Percentiles rank a stretch among this genome's conserved stretches.
These are phyloP conservation scores for Ennomos fuscantarius DNA, from an alignment of 2,888 invertebrate species.

Conservation along the genomic window DNA sequence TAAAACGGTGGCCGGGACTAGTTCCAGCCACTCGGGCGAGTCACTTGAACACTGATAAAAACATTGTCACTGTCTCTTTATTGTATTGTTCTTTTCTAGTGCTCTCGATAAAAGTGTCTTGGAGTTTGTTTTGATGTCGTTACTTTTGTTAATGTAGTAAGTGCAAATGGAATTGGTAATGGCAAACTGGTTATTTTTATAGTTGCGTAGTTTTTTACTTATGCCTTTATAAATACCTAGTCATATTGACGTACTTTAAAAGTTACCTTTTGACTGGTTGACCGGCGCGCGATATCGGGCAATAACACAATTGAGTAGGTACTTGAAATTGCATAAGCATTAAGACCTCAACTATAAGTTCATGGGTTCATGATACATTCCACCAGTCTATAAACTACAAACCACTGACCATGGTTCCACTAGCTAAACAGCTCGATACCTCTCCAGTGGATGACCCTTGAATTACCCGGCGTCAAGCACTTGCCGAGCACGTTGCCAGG, in stretches of 20 bases:
- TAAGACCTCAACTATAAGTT: too few relatives aligned
- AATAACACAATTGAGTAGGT: neutral
- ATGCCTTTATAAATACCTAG: too few relatives aligned
- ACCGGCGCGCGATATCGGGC: too few relatives aligned
- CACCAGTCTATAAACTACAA: constrained; percentile 4
- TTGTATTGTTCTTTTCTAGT: constrained; percentile 29
- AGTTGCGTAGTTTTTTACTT: neutral
- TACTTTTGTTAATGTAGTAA: constrained; percentile 2
- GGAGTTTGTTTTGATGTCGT: constrained; percentile 13
- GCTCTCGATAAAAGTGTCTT: constrained; percentile 23
- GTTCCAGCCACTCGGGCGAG: constrained; percentile 35
- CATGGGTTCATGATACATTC: too few relatives aligned
- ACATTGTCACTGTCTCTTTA: constrained; percentile 33
- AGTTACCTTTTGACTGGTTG: too few relatives aligned
- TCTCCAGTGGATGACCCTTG: constrained; percentile 55
- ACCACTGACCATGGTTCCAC: constrained; percentile 19
- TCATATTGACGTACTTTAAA: too few relatives aligned
- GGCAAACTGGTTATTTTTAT: neutral
- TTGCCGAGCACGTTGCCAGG: constrained; percentile 56
- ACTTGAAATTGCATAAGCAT: neutral
- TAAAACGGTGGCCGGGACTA: constrained; percentile 60
- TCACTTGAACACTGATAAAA: constrained; percentile 40
- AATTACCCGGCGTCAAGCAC: constrained; percentile 52
- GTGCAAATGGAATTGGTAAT: neutral
- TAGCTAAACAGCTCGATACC: constrained; percentile 35